Conservation (phyloP, 2,113 vertebrate species). For the Benitochromis conjunctus region DNA sequence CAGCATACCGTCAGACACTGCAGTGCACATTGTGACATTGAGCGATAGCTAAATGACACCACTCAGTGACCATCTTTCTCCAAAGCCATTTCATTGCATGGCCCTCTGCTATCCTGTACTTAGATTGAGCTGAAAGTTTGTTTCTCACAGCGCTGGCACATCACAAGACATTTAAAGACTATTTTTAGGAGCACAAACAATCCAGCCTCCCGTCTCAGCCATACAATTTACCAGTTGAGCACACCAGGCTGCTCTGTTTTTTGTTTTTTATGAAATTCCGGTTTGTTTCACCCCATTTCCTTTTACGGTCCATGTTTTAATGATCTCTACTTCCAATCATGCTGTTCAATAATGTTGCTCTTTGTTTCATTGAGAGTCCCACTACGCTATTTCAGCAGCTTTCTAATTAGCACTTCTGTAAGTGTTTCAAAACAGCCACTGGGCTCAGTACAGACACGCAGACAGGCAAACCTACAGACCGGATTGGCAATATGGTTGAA, state of each 20-base stretch:
- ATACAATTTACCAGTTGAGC: constrained; percentile 9
- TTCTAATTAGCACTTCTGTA: constrained; percentile 37
- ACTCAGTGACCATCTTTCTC: not conserved
- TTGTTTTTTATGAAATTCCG: not conserved
- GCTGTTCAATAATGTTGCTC: not conserved
- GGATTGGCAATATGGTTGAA: not conserved
- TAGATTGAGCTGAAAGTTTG: not conserved
- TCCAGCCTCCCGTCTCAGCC: not conserved
- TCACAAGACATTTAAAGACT: constrained; percentile 13
- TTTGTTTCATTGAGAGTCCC: constrained; percentile 13
- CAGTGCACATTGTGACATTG: not conserved
- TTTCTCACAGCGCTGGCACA: not conserved
- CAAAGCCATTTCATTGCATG: not conserved
- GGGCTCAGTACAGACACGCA: not conserved
- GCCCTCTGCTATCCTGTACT: not conserved
- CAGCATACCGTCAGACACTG: not conserved
- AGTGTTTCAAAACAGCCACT: constrained; percentile 4
- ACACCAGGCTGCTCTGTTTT: not conserved
- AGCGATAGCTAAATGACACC: not conserved
- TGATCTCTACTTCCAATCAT: constrained; percentile 6
- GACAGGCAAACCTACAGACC: not conserved
- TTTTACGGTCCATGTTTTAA: constrained; percentile 16
- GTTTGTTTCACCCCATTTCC: constrained; percentile 5
- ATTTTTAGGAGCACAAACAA: constrained; percentile 17
- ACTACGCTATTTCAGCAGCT: not conserved